phyloP scores from a whole-genome alignment of 2,888 invertebrate genomes.

The Xylota segnis region DNA sequence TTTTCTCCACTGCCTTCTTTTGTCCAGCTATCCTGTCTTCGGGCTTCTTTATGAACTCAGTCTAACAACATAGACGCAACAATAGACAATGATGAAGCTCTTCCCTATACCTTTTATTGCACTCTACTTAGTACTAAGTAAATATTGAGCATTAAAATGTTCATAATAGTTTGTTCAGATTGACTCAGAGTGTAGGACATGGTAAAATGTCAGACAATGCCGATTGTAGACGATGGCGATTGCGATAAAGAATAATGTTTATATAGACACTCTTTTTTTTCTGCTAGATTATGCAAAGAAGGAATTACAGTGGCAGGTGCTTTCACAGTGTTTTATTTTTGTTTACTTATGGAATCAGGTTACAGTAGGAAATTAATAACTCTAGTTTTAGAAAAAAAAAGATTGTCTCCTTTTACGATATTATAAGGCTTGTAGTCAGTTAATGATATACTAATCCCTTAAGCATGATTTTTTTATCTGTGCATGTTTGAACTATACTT shows the following conservation, averaged over 20 bases:
- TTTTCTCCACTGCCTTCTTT: conserved; percentile 18
- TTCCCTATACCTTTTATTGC: conserved; percentile 22
- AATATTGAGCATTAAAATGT: conserved; percentile 22
- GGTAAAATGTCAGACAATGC: conserved; percentile 28
- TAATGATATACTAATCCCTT: background rate
- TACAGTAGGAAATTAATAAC: conserved; percentile 14
- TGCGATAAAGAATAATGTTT: conserved; percentile 23
- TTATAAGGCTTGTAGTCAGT: background rate
- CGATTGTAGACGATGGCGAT: conserved; percentile 21
- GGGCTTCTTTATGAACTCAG: conserved; percentile 11
- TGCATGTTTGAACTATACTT: no score
- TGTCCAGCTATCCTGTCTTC: background rate
- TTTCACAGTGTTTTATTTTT: background rate
- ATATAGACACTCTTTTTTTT: conserved; percentile 22
- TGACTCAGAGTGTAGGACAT: conserved; percentile 14
- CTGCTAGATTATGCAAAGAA: conserved; percentile 28
- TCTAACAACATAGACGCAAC: background rate
- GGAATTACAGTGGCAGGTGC: conserved; percentile 10
- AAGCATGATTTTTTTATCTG: background rate
- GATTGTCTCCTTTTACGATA: background rate
- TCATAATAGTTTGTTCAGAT: conserved; percentile 9
- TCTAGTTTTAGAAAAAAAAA: background rate
- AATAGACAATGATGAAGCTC: conserved; percentile 20
- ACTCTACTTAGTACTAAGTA: conserved; percentile 38
- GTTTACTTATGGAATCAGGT: conserved; percentile 1